phyloP scores from a whole-genome alignment of 2,888 invertebrate genomes.

The Calameuta filiformis region DNA sequence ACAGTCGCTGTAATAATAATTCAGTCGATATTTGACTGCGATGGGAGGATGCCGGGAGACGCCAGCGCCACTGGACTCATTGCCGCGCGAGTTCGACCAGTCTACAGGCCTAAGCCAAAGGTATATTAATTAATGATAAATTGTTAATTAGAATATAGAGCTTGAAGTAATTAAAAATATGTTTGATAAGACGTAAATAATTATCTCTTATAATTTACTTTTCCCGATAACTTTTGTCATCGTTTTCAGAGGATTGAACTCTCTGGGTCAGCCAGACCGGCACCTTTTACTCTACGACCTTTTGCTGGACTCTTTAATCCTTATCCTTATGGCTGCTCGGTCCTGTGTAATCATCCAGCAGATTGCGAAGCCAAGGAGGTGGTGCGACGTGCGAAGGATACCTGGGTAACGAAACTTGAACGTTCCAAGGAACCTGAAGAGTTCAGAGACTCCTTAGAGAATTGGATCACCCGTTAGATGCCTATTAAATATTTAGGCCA shows the following conservation, averaged over 20 bases:
- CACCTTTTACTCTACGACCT: slow-evolving; percentile 80
- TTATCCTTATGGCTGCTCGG: slow-evolving; percentile 82
- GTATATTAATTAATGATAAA: slow-evolving; percentile 33
- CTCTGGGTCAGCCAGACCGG: slow-evolving; percentile 69
- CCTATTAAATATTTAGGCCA: slow-evolving; percentile 42
- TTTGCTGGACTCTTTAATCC: slow-evolving; percentile 87
- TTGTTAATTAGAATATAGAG: slow-evolving; percentile 1
- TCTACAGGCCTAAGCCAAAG: slow-evolving; percentile 53
- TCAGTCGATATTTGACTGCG: background rate
- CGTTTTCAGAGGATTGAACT: slow-evolving; percentile 52
- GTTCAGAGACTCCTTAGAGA: background rate
- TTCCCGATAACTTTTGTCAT: background rate
- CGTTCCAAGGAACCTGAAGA: background rate
- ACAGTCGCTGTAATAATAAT: background rate
- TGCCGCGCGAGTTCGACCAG: slow-evolving; percentile 53
- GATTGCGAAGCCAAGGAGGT: slow-evolving; percentile 78
- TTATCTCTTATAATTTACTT: slow-evolving; percentile 7
- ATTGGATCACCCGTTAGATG: background rate
- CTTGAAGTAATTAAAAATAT: background rate
- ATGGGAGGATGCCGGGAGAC: slow-evolving; percentile 48
- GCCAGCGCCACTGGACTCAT: slow-evolving; percentile 59
- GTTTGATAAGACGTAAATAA: background rate
- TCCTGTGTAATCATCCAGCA: slow-evolving; percentile 87
- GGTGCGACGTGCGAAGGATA: slow-evolving; percentile 77
- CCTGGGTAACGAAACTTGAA: slow-evolving; percentile 69